Base-by-base conservation (phyloP, 2,797 vertebrate genomes). In the Chaunax sp. region DNA sequence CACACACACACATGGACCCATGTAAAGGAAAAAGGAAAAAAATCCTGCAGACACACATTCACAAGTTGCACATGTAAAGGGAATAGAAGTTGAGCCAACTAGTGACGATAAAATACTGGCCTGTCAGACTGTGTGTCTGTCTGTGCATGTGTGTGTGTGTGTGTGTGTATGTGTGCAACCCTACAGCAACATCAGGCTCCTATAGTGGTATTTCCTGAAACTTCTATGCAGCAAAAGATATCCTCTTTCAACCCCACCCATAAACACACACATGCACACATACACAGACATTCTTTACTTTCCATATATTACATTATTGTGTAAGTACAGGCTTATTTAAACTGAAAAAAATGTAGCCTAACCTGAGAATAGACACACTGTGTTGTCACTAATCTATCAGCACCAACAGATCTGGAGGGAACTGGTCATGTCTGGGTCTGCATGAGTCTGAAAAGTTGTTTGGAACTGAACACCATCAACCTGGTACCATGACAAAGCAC, bases 131-230 rank as follows among this genome's bases (percentile, higher is more conserved):
- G 0, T 49, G 47, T 53, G 57, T 45, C 38, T 55, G 15, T 45
- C 9, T 53, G 56, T 56, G 52, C 43, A 50, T 28, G 45, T 61
- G 52, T 47, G 19, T 56, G 43, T 53, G 45, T 68, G 45, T 56
- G 66, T 44, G 56, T 67, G 46, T 37, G 51, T 52, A 66, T 56
- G 41, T 65, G 78, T 59, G 50, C 64, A 60, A 80, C 56, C 72
- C 72, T 76, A 58, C 56, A 78, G 77, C 77, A 74, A 88, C 83
- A 87, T 79, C 59, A 53, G 77, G 70, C 67, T 87, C 77, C 80
- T 86, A 83, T 87, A 83, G 82, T 22, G 56, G 83, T 80, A 89
- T 87, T 88, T 90, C 83, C 87, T 88, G 79, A 84, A 80, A 78
- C 47, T 41, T 80, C 59, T 62, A 44, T 12, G 16, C 64, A 78